Base-by-base conservation (phyloP, 2,113 vertebrate genomes). In the Cyphotilapia sp. region DNA sequence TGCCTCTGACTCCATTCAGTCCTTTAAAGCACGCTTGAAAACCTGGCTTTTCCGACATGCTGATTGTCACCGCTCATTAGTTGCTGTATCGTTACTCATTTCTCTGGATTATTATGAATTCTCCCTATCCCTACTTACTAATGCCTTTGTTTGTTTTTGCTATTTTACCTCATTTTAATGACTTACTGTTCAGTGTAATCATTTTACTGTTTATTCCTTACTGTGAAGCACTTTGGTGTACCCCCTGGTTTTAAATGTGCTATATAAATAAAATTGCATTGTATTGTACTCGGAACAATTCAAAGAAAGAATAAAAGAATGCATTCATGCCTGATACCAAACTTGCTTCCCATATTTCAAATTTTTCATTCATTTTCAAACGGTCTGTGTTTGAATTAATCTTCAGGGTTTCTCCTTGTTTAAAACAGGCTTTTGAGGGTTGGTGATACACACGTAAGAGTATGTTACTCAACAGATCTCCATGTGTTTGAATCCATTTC, bases 361-460 rank as follows among this genome's bases (percentile, higher is more conserved):
- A 7, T 12, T 35, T 61, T 63, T 63, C 9, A 35, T 63, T 63
- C 17, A 63, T 12, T 63, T 63, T 63, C 31, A 63, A 63, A 63
- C 1, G 0, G 31, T n/a, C 59, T 63, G 59, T 12, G 17, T 63
- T 35, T 63, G 27, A 35, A 61, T 61, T 7, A 0, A 33, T 61
- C 16, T 76, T 29, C 4, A 47, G 40, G 9, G 40, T 29, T 76
- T 76, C 14, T 27, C 6, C 22, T 19, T 45, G 40, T 14, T 29
- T 47, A 74, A 74, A 74, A 74, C 40, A 29, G 13, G 0, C 1
- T 42, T 27, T 74, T 17, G 8, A 24, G 66, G 22, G 69, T 9
- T 16, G 40, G 63, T 61, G 24, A 27, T 74, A 29, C 40, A 9
- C 40, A 76, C 0, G 42, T 31, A 49, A 49, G 42, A 40, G 9